Conservation (phyloP, 1,140 invertebrate genomes). For the Dinoponera quadriceps region DNA sequence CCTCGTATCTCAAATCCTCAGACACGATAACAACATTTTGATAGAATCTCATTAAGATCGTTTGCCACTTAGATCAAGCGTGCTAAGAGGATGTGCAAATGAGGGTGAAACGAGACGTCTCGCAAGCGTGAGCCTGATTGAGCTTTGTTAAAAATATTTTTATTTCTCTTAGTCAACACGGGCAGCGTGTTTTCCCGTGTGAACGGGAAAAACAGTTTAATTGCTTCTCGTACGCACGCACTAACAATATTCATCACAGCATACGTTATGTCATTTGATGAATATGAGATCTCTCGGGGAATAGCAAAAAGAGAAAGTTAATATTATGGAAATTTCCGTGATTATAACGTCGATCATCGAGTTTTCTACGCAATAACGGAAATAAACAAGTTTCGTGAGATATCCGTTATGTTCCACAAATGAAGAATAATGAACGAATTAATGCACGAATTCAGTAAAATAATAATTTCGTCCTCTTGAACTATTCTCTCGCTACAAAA, state of each 20-base stretch:
- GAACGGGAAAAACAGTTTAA: background rate
- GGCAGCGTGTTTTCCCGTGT: no score
- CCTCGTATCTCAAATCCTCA: background rate
- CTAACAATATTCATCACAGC: background rate
- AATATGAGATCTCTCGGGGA: no score
- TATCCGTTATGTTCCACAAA: no score
- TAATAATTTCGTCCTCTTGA: no score
- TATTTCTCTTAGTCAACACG: no score
- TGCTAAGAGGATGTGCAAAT: conserved; percentile 19
- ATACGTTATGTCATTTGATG: no score
- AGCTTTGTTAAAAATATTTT: background rate
- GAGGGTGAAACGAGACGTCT: background rate
- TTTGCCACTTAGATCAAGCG: conserved; percentile 1
- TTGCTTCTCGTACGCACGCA: background rate
- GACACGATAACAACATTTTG: background rate
- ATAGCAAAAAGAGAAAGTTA: background rate
- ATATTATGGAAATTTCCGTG: background rate
- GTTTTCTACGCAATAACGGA: no score
- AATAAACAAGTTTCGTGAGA: no score
- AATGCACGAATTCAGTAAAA: no score
- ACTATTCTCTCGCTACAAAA: no score
- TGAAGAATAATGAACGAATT: no score
- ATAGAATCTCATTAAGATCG: background rate
- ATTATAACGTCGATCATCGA: no score
- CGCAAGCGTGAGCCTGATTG: background rate